Conservation (phyloP, 2,797 vertebrate genomes). For the Synaphobranchus kaupii region DNA sequence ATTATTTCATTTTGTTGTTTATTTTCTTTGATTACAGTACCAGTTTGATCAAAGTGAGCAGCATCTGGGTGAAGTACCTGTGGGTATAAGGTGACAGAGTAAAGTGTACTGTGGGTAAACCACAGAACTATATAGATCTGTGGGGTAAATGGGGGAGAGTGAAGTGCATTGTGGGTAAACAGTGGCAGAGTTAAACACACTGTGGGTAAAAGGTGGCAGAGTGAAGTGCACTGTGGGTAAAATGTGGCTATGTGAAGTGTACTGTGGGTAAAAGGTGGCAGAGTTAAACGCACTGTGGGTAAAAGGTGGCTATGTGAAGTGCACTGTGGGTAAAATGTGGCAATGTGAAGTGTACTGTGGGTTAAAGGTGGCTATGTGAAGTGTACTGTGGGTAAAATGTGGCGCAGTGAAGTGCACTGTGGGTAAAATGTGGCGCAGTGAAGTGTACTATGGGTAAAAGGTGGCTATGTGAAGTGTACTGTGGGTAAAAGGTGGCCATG, state of each 20-base stretch:
- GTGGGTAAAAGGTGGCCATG: not conserved
- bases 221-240: not conserved
- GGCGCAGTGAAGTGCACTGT: not conserved
- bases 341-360: not conserved
- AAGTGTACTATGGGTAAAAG: not conserved
- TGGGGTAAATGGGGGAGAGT: not conserved
- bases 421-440: not conserved
- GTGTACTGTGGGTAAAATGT: not conserved
- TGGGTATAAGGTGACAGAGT: too few relatives aligned
- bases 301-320: not conserved
- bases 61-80: too few relatives aligned
- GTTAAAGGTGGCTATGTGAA: not conserved
- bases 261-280: not conserved
- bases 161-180: not conserved
- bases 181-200: not conserved
- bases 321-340: not conserved
- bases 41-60: not conserved
- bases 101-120: too few relatives aligned
- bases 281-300: not conserved
- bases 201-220: not conserved
- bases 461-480: not conserved
- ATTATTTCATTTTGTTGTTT: not conserved
- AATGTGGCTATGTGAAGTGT: not conserved
- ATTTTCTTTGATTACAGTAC: not conserved
- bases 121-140: too few relatives aligned